A percentile compares a stretch with the other conserved stretches of the same genome.
Evolutionary conservation across 2,888 invertebrate genomes (phyloP).

Genomic region (Dysmachus trigonus): DNA sequence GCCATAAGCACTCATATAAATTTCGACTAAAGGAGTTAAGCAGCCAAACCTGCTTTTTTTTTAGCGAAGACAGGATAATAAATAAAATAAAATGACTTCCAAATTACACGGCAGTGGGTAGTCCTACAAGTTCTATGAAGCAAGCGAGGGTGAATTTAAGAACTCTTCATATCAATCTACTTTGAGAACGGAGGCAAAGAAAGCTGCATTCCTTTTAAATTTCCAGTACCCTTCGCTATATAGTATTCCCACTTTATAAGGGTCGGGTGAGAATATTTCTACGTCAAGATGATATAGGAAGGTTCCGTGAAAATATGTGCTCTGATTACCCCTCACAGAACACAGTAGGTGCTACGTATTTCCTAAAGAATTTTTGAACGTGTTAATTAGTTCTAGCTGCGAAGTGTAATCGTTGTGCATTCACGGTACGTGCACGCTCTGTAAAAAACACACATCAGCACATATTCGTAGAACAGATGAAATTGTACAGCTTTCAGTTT

Average conservation of each 20-base stretch:
- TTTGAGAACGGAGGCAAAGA: background rate
- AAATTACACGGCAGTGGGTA: background rate
- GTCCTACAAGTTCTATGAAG: background rate
- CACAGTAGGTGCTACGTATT: background rate
- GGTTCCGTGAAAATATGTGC: background rate
- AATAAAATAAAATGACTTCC: background rate
- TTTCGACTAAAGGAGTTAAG: slow-evolving; percentile 4
- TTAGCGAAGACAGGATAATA: background rate
- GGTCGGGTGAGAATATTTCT: background rate
- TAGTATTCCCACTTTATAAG: background rate
- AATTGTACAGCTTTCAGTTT: background rate
- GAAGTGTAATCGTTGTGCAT: background rate
- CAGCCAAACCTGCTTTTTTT: background rate
- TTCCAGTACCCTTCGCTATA: background rate
- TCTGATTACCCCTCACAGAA: background rate
- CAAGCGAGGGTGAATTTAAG: background rate
- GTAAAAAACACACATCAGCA: background rate
- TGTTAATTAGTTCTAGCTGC: background rate
- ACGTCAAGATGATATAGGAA: background rate
- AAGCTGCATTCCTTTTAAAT: background rate
- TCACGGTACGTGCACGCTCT: background rate
- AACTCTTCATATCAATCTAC: background rate
- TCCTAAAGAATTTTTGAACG: background rate
- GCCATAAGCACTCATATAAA: slow-evolving; percentile 20
- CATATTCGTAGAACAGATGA: background rate